Base-by-base conservation (phyloP, 1,140 invertebrate species). In the Penaeus japonicus region DNA sequence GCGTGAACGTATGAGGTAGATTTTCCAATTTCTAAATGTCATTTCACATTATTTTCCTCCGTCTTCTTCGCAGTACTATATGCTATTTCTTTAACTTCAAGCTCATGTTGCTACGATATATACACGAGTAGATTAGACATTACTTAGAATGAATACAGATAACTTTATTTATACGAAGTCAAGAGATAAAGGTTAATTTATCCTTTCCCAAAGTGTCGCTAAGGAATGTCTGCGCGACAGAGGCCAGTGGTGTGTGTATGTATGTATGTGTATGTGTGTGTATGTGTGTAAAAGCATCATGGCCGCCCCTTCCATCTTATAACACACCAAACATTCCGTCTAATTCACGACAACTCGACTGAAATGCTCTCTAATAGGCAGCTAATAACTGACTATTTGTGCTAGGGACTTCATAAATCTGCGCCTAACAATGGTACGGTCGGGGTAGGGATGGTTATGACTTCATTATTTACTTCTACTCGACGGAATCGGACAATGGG, bases 381-480 rank as follows among this genome's bases (percentile, higher is more conserved):
- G 86, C 86, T 88, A 88, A 88, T 88, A 88, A 88, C 62, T 84
- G 86, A 75, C 78, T 59, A 78, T 88, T 88, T 88, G 86, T 88
- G 86, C 80, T 24, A 65, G 62, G 80, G 86, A 88, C 86, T 88
- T 88, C 86, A 88, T 88, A 88, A 88, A 88, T 88, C 86, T 88
- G 62, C 1, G 4, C 27, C 24, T 57, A 77, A 88, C 86, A 88
- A 88, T 83, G 80, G 80, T 73, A 30, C 24, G 62, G 82, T 78
- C 54, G 65, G 86, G 35, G 20, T 53, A 17, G 30, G 22, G 65
- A 83, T 83, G 80, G 86, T 73, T 65, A 88, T 81, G 80, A 88
- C 62, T 88, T 88, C 86, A 88, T 88, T 88, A 88, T 88, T 88
- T 88, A 88, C 86, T 88, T 88, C 86, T 81, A 82, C 80, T 77